Evolutionary conservation across 2,113 vertebrate genomes (phyloP).

Genomic region (Phylloscopus trochilus): DNA sequence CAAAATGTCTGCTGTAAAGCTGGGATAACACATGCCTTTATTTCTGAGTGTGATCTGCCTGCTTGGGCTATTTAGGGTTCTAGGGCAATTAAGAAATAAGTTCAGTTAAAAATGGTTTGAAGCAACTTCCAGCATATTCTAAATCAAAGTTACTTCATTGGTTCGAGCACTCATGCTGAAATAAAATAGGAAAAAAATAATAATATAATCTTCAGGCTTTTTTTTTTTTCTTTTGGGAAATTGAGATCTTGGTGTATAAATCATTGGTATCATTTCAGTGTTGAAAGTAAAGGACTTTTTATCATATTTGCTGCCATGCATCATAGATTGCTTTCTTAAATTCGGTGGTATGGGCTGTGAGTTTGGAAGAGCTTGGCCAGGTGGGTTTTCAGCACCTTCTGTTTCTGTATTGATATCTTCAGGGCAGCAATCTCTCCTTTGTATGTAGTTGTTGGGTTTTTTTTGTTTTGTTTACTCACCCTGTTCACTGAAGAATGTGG

Average conservation of each 20-base stretch:
- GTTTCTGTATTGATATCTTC: not conserved
- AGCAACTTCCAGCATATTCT: not conserved
- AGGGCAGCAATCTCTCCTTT: not conserved
- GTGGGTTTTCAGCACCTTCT: not conserved
- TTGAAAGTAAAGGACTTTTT: not conserved
- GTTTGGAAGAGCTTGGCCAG: not conserved
- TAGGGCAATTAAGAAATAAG: slow-evolving; percentile 2
- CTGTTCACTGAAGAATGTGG: not conserved
- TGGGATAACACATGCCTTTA: not conserved
- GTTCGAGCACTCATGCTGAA: not conserved
- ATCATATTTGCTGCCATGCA: not conserved
- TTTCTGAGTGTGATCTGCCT: slow-evolving; percentile 6
- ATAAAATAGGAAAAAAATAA: not conserved
- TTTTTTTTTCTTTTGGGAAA: not conserved
- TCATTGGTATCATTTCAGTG: not conserved
- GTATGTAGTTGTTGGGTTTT: not conserved
- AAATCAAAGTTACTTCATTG: not conserved
- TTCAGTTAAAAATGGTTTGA: slow-evolving; percentile 8
- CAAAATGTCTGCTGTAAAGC: not conserved
- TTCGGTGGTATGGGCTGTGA: not conserved
- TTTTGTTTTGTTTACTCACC: not conserved
- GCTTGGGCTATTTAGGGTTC: slow-evolving; percentile 28
- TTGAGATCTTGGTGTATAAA: not conserved
- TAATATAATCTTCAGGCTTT: not conserved
- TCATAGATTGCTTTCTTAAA: not conserved